Conservation (phyloP, 2,113 vertebrate species). For the Dromiciops gliroides region DNA sequence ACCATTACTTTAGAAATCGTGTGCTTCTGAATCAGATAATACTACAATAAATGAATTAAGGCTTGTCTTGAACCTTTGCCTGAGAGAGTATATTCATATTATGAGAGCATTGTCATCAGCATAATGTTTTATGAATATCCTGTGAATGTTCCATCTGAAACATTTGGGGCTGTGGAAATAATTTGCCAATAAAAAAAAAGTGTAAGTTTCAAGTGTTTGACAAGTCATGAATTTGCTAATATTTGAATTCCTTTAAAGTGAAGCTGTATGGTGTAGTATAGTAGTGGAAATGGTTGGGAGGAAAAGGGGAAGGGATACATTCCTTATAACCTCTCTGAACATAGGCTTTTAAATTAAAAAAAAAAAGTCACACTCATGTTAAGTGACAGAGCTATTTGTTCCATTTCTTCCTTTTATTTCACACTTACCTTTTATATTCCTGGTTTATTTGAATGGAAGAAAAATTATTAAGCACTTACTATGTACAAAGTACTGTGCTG, state of each 20-base stretch:
- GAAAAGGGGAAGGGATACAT: background rate
- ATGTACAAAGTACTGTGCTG: no score
- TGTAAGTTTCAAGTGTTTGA: background rate
- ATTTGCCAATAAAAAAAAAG: background rate
- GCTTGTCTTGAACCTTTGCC: background rate
- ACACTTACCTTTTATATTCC: background rate
- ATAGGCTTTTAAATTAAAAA: background rate
- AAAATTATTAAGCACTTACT: no score
- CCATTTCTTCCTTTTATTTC: background rate
- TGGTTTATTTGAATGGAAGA: background rate
- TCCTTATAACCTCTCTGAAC: background rate
- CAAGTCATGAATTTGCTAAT: background rate
- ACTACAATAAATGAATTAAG: background rate
- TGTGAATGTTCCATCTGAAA: background rate
- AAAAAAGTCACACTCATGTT: conserved; percentile 1
- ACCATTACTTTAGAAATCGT: background rate
- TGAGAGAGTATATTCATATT: background rate
- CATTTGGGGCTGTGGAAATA: background rate
- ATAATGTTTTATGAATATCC: background rate
- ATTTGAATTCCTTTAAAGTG: background rate
- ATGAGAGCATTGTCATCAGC: background rate
- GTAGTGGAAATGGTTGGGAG: background rate
- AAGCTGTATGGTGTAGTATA: background rate
- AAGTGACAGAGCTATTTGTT: background rate
- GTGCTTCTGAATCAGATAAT: background rate